These are phyloP conservation scores for Tiaroga cobitis DNA, from an alignment of 2,797 vertebrate species.

Conservation along the genomic window DNA sequence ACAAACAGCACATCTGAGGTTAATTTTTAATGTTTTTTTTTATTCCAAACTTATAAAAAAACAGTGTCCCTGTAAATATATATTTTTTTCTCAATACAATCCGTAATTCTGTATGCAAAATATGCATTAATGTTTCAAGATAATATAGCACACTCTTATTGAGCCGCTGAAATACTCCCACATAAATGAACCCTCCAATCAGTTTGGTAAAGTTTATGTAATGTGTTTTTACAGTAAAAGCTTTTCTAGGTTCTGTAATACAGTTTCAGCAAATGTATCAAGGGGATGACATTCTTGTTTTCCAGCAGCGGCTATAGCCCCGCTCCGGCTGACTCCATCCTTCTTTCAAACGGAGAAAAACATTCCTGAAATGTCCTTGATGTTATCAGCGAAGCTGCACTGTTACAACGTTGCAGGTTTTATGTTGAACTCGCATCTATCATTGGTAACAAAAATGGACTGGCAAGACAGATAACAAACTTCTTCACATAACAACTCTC, in stretches of 20 bases:
- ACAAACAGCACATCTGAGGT: slow-evolving; percentile 3
- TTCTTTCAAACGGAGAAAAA: slow-evolving; percentile 32
- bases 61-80: neutral
- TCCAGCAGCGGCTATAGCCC: neutral
- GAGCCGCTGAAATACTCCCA: neutral
- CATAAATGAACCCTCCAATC: slow-evolving; percentile 1
- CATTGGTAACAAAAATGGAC: slow-evolving; percentile 8
- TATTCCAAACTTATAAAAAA: neutral
- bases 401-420: slow-evolving; percentile 3
- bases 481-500: slow-evolving; percentile 2
- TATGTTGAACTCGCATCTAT: slow-evolving; percentile 19
- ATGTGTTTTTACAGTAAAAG: slow-evolving; percentile 17
- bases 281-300: slow-evolving; percentile 22
- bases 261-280: slow-evolving; percentile 23
- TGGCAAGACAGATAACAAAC: slow-evolving; percentile 27
- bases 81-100: neutral
- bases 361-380: slow-evolving; percentile 36
- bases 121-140: slow-evolving; percentile 7
- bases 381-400: slow-evolving; percentile 25
- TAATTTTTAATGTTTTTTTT: neutral
- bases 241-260: slow-evolving; percentile 35
- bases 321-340: neutral
- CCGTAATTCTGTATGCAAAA: neutral
- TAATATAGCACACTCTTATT: slow-evolving; percentile 8
- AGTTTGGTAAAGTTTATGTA: slow-evolving; percentile 16